Base-by-base conservation (phyloP, 2,797 vertebrate species). In the Amblyopsis hoosieri region DNA sequence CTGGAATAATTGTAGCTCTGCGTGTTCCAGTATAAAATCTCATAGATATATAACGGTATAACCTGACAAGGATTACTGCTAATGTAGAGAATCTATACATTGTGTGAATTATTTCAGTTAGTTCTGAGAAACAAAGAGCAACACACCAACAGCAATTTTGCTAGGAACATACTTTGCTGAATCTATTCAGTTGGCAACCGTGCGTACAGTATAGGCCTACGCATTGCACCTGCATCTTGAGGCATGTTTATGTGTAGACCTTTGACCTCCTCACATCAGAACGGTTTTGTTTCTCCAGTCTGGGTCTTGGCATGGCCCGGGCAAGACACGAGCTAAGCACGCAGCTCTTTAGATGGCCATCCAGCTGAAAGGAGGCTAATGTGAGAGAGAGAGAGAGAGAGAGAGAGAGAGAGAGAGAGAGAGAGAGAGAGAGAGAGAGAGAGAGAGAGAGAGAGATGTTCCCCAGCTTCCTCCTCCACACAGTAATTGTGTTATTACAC, bases 401-500 rank as follows among this genome's bases (percentile, higher is more conserved):
- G 19, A 23, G 19, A 23, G 19, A 3, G 19, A 23, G 19, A 23
- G 19, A 23, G 19, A 23, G 19, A 23, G 17, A 17, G 17, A 17
- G 17, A 17, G 75, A 57, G 65, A 65, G 19, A 19, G 19, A 19
- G 19, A 19, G 19, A 19, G 19, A 23, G 19, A 23, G 19, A 3
- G 19, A 23, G 19, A 23, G 19, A 23, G 19, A 23, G 19, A 23
- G 19, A 23, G 71, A 82, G 71, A 69, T 66, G 58, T 73, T 85
- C 67, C 60, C 61, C 60, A n/a, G 66, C 73, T 69, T 61, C 48
- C 53, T 60, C 62, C 60, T 4, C 48, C 54, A 48, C 70, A 62
- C 71, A 80, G 82, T 86, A 87, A 89, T 89, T 80, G 81, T 87
- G 71, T 88, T 85, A 87, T 86, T 86, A 80, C 73, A 64, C 78